These are phyloP conservation scores for Anguilla megastoma DNA, from an alignment of 2,797 vertebrate genomes.

Conservation along the genomic window DNA sequence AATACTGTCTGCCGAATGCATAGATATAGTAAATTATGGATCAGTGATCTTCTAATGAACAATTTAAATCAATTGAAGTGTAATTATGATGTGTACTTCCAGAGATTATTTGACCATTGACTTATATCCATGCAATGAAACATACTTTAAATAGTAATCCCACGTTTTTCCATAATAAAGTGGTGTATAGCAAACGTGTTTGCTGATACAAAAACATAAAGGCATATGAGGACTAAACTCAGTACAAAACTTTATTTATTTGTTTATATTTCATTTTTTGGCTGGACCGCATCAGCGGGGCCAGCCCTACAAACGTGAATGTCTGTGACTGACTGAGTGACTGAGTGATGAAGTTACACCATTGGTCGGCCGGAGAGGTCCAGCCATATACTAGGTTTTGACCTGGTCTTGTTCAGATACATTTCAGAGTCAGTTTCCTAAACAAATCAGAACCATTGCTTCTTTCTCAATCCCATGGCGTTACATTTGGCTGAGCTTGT, in stretches of 20 bases:
- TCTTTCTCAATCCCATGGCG: neutral
- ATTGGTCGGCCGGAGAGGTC: too few relatives aligned
- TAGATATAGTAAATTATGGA: neutral
- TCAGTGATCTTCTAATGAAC: neutral
- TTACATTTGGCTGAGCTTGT: neutral
- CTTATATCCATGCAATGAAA: neutral
- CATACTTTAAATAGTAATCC: neutral
- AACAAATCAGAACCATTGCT: constrained; percentile 26
- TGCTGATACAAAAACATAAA: neutral
- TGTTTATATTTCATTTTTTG: too few relatives aligned
- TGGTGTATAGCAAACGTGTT: neutral
- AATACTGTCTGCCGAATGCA: neutral
- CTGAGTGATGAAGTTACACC: too few relatives aligned
- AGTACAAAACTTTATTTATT: neutral
- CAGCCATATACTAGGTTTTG: too few relatives aligned
- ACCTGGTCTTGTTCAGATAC: neutral
- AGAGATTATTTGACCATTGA: neutral
- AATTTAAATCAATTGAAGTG: neutral
- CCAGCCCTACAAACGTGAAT: too few relatives aligned
- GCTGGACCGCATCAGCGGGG: neutral
- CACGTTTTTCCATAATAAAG: neutral
- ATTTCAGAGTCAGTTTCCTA: neutral
- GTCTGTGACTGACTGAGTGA: too few relatives aligned
- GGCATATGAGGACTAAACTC: neutral
- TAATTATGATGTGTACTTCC: neutral